Evolutionary conservation across 2,888 invertebrate species (phyloP).

Genomic region (Drosophila conformis): DNA sequence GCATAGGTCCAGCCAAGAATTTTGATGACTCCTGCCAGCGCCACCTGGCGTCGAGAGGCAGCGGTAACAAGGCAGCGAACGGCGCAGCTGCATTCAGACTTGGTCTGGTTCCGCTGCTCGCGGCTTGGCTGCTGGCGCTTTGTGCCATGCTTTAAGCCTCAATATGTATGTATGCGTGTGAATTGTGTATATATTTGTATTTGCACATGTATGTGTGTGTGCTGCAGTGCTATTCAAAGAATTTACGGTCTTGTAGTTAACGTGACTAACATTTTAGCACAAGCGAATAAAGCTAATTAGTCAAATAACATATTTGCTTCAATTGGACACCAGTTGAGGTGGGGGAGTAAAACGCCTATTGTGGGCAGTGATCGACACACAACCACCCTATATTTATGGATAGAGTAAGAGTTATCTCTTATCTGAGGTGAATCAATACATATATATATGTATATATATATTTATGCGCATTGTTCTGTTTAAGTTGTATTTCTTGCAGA

Average conservation of each 20-base stretch:
- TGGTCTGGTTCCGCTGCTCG: conserved; percentile 12
- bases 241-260: conserved; percentile 51
- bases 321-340: background rate
- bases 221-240: conserved; percentile 22
- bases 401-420: background rate
- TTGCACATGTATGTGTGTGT: conserved; percentile 15
- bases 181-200: conserved; percentile 1
- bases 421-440: background rate
- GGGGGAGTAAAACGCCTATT: background rate
- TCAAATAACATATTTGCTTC: conserved; percentile 4
- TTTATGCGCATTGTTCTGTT: background rate
- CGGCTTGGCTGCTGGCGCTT: background rate
- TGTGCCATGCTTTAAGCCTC: conserved; percentile 13
- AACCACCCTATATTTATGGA: background rate
- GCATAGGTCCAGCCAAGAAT: conserved; percentile 83
- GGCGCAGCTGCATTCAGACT: conserved; percentile 3
- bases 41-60: background rate
- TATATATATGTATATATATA: background rate
- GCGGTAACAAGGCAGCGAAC: conserved; percentile 10
- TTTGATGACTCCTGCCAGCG: conserved; percentile 74
- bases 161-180: conserved; percentile 1
- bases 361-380: background rate
- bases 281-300: conserved; percentile 35
- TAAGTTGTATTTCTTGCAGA: background rate
- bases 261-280: conserved; percentile 17